Evolutionary conservation across 2,888 invertebrate species (phyloP).

Genomic region (Falcaria lacertinaria): DNA sequence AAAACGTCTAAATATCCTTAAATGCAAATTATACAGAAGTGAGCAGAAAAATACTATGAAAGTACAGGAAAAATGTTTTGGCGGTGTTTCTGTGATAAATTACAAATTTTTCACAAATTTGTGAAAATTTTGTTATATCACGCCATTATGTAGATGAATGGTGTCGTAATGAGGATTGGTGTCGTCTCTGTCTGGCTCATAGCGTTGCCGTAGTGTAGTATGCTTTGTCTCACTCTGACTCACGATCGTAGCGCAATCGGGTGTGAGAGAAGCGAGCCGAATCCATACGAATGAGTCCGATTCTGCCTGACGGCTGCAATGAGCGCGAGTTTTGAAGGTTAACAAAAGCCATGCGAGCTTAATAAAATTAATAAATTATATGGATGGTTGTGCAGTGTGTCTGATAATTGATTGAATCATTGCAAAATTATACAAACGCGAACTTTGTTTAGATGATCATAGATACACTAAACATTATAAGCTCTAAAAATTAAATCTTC

Average conservation of each 20-base stretch:
- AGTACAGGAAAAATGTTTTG: slow-evolving; percentile 48
- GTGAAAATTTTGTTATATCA: slow-evolving; percentile 56
- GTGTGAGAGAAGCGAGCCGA: slow-evolving; percentile 20
- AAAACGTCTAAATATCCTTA: slow-evolving; percentile 48
- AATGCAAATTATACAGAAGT: slow-evolving; percentile 35
- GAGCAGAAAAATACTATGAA: slow-evolving; percentile 49
- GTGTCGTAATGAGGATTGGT: slow-evolving; percentile 50
- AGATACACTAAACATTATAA: too few species aligned
- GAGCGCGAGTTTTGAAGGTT: too few species aligned
- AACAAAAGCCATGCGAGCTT: too few species aligned
- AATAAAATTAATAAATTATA: too few species aligned
- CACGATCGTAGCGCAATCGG: slow-evolving; percentile 22
- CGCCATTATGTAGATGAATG: slow-evolving; percentile 44
- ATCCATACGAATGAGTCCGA: slow-evolving; percentile 10
- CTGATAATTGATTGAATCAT: too few species aligned
- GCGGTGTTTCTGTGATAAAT: slow-evolving; percentile 53
- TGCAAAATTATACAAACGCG: too few species aligned
- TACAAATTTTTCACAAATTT: slow-evolving; percentile 45
- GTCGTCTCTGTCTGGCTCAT: slow-evolving; percentile 40
- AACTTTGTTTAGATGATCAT: too few species aligned
- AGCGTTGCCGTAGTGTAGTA: slow-evolving; percentile 2
- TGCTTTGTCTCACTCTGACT: slow-evolving; percentile 35
- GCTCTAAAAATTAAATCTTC: too few species aligned
- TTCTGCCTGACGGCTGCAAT: slow-evolving; percentile 24
- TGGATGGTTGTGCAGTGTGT: too few species aligned